These are phyloP conservation scores for Microdon myrmicae DNA, from an alignment of 2,888 invertebrate genomes.

Conservation along the genomic window DNA sequence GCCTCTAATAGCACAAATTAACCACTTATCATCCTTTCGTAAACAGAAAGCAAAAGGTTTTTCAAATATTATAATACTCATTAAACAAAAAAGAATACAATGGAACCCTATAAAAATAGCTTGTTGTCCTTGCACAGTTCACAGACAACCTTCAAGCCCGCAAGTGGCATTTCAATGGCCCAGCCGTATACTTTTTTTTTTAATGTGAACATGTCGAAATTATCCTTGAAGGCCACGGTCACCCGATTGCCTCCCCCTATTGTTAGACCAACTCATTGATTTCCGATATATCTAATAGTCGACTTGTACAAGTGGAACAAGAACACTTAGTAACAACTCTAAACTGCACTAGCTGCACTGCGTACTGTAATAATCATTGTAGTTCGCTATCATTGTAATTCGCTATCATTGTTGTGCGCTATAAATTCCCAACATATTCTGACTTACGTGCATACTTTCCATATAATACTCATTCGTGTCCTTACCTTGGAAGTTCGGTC, in stretches of 20 bases:
- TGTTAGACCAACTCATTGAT: constrained; percentile 34
- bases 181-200: constrained; percentile 35
- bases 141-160: constrained; percentile 11
- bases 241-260: constrained; percentile 9
- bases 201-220: constrained; percentile 29
- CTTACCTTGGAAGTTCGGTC: constrained; percentile 74
- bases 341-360: constrained; percentile 25
- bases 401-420: too few relatives aligned
- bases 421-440: too few relatives aligned
- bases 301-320: background rate
- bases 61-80: too few relatives aligned
- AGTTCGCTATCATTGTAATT: too few relatives aligned
- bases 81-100: too few relatives aligned
- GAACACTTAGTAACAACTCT: constrained; percentile 32
- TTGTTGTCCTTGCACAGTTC: background rate
- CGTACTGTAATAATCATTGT: too few relatives aligned
- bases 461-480: constrained; percentile 23
- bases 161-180: constrained; percentile 23
- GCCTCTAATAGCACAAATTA: too few relatives aligned
- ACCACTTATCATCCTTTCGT: too few relatives aligned
- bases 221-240: constrained; percentile 24
- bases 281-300: constrained; percentile 26
- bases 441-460: constrained; percentile 5
- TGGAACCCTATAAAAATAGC: background rate
- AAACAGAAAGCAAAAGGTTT: too few relatives aligned